Evolutionary conservation across 2,113 vertebrate genomes (phyloP).

Genomic region (Gopherus flavomarginatus): DNA sequence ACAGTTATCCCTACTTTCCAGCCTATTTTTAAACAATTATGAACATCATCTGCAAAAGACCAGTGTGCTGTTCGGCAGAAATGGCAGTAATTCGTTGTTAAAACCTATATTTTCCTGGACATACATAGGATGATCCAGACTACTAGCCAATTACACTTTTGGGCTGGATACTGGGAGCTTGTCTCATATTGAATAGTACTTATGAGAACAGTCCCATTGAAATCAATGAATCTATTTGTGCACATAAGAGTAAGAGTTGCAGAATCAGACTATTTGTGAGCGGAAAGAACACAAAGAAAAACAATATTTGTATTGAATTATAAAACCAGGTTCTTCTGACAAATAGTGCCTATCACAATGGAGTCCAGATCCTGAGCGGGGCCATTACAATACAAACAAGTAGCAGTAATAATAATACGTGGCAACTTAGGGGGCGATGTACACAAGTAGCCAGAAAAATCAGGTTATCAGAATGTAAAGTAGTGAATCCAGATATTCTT

Average conservation of each 20-base stretch:
- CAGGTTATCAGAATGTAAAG: not conserved
- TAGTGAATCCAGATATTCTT: not conserved
- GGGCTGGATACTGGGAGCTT: not conserved
- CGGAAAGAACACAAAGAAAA: too few species aligned
- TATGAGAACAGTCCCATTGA: not conserved
- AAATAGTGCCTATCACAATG: not conserved
- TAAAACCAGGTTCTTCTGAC: not conserved
- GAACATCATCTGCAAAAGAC: rapidly evolving
- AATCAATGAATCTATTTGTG: not conserved
- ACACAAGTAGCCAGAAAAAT: not conserved
- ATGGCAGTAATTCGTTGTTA: rapidly evolving
- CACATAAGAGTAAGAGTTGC: not conserved
- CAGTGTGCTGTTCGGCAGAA: rapidly evolving
- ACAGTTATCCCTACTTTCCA: too few species aligned
- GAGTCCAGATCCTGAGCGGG: not conserved
- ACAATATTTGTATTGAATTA: not conserved
- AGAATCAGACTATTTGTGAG: not conserved
- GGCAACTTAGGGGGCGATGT: too few species aligned
- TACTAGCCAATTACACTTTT: not conserved
- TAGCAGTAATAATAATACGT: not conserved
- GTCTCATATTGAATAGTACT: not conserved
- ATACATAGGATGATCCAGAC: not conserved
- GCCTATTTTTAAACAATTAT: not conserved
- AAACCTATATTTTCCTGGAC: not conserved
- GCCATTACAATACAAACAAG: not conserved